Evolutionary conservation across 2,797 vertebrate genomes (phyloP).

Genomic region (Neosilurus hyrtlii): DNA sequence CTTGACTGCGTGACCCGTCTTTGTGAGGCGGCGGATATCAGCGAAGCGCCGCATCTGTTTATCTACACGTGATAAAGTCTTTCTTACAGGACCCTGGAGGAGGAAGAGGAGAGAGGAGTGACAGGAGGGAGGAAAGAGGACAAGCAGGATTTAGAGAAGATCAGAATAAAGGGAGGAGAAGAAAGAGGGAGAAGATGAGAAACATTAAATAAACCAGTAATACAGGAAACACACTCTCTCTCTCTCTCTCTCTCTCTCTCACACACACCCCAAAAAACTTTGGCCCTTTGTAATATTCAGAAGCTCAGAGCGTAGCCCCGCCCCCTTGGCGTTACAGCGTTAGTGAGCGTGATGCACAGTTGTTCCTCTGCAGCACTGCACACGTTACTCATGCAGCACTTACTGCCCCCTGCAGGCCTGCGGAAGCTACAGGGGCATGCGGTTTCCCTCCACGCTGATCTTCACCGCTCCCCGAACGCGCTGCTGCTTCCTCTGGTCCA

Average conservation of each 20-base stretch:
- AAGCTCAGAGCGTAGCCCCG: neutral
- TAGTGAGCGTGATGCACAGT: conserved; percentile 14
- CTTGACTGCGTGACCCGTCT: conserved; percentile 91
- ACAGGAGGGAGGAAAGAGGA: neutral
- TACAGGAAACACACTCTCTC: neutral
- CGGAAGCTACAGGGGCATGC: conserved; percentile 84
- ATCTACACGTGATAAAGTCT: conserved; percentile 90
- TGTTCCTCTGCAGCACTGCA: conserved; percentile 33
- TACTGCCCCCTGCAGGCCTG: conserved; percentile 72
- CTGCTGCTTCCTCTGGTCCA: conserved; percentile 83
- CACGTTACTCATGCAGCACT: conserved; percentile 59
- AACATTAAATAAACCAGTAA: neutral
- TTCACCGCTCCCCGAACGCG: conserved; percentile 86
- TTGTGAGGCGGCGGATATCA: conserved; percentile 91
- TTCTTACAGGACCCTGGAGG: conserved; percentile 84
- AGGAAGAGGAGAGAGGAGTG: no score
- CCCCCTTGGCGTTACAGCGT: neutral
- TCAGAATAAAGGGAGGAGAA: no score
- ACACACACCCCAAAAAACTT: no score
- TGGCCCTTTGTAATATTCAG: no score
- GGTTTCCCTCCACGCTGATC: conserved; percentile 96
- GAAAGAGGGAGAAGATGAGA: neutral
- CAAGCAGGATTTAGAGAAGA: neutral
- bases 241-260: neutral
- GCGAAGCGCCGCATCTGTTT: conserved; percentile 96